A percentile compares a stretch with the other conserved stretches of the same genome.
Conservation (phyloP, 1,140 invertebrate genomes). For the Drosophila ficusphila region DNA sequence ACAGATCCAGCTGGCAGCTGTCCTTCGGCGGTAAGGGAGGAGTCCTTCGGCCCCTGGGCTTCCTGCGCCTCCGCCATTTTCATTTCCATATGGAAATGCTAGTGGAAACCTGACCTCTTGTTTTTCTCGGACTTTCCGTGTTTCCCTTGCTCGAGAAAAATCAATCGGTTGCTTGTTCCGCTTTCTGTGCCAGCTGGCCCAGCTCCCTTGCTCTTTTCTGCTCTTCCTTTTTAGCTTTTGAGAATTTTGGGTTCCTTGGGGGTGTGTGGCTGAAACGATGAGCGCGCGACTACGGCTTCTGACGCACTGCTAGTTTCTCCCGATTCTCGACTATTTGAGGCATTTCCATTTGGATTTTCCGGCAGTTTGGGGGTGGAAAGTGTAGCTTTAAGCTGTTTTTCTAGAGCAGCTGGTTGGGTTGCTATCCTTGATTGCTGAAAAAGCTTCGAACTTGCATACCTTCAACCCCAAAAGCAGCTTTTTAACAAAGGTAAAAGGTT, state of each 20-base stretch:
- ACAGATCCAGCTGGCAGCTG: constrained; percentile 14
- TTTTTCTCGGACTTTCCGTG: neutral
- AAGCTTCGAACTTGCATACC: neutral
- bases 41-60: constrained; percentile 21
- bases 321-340: neutral
- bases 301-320: constrained; percentile 48
- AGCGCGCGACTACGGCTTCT: constrained; percentile 51
- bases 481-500: too few species aligned
- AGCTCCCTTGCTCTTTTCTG: constrained; percentile 25
- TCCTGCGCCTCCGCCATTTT: constrained; percentile 32
- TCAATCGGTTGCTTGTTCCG: constrained; percentile 60
- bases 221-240: constrained; percentile 3
- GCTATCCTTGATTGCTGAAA: neutral
- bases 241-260: neutral
- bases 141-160: constrained; percentile 53
- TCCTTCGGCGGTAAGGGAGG: neutral
- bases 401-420: neutral
- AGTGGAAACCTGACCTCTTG: neutral
- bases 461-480: too few species aligned
- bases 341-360: constrained; percentile 29
- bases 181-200: constrained; percentile 64
- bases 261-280: constrained; percentile 8
- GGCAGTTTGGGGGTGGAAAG: constrained; percentile 15
- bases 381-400: constrained; percentile 7
- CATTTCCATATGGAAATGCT: constrained; percentile 48